A percentile compares a stretch with the other conserved stretches of the same genome.
phyloP scores from a whole-genome alignment of 2,797 vertebrate species.

The Rhinatrema bivittatum region DNA sequence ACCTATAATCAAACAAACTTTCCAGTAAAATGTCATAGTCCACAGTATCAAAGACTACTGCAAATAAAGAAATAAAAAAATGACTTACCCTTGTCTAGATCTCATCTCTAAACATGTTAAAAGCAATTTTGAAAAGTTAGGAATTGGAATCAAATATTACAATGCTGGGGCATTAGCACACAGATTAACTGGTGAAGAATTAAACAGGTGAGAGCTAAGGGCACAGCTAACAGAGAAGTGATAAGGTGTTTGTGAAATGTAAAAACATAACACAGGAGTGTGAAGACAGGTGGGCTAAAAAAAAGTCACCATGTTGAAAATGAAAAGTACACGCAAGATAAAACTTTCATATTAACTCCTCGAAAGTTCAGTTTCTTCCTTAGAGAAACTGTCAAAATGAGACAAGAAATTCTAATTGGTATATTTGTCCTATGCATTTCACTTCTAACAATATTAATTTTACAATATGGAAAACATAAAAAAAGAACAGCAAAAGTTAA shows the following conservation, averaged over 20 bases:
- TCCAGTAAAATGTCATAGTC: too few species aligned
- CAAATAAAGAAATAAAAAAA: too few species aligned
- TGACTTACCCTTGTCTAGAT: too few species aligned
- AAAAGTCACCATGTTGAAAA: slow-evolving; percentile 52
- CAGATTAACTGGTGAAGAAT: slow-evolving; percentile 14
- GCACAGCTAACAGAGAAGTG: slow-evolving; percentile 28
- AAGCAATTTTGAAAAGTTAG: slow-evolving; percentile 37
- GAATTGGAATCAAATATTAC: neutral
- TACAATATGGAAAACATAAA: too few species aligned
- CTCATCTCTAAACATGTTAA: slow-evolving; percentile 49
- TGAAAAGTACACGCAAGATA: slow-evolving; percentile 56
- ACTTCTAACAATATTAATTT: too few species aligned
- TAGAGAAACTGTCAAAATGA: too few species aligned
- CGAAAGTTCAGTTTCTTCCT: slow-evolving; percentile 41
- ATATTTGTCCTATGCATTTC: slow-evolving; percentile 38
- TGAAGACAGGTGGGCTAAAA: slow-evolving; percentile 47
- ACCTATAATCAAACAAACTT: too few species aligned
- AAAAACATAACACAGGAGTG: slow-evolving; percentile 37
- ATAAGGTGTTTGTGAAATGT: slow-evolving; percentile 28
- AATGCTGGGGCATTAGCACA: too few species aligned
- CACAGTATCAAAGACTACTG: too few species aligned
- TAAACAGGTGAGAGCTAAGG: slow-evolving; percentile 20
- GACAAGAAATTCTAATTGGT: slow-evolving; percentile 49
- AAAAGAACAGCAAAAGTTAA: too few species aligned
- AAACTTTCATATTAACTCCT: slow-evolving; percentile 46